Percentiles rank a stretch among this genome's conserved stretches.
phyloP scores from a whole-genome alignment of 2,797 vertebrate genomes.

The Dendrocincla tyrannina region DNA sequence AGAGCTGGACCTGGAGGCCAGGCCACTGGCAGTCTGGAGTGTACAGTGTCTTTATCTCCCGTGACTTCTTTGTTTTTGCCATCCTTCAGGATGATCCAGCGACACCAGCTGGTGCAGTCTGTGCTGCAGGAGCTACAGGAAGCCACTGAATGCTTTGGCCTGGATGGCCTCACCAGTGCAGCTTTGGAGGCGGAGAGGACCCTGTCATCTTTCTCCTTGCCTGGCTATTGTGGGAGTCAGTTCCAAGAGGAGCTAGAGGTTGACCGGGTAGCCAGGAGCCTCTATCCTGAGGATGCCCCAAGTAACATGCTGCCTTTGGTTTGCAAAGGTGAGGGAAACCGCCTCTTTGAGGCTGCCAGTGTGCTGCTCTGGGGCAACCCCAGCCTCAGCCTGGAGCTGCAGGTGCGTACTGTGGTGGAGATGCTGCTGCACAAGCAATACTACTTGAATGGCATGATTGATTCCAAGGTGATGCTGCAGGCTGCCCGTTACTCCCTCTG shows the following conservation, averaged over 20 bases:
- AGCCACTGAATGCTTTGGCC: conserved; percentile 86
- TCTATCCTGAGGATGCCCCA: conserved; percentile 91
- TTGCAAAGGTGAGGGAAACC: conserved; percentile 89
- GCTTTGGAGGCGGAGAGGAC: conserved; percentile 83
- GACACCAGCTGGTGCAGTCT: conserved; percentile 86
- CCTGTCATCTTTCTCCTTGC: conserved; percentile 83
- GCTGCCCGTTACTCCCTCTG: conserved; percentile 92
- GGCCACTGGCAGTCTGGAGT: neutral
- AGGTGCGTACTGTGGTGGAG: conserved; percentile 93
- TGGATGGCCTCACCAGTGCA: conserved; percentile 82
- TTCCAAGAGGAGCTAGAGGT: conserved; percentile 84
- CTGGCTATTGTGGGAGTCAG: conserved; percentile 75
- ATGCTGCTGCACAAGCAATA: conserved; percentile 93
- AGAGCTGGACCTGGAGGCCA: neutral
- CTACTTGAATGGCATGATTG: conserved; percentile 94
- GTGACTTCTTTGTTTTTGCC: neutral
- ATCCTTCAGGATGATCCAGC: conserved; percentile 85
- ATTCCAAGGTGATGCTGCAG: conserved; percentile 97
- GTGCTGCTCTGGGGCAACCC: conserved; percentile 86
- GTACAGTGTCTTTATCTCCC: neutral
- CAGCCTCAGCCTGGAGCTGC: conserved; percentile 88
- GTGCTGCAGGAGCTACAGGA: conserved; percentile 90
- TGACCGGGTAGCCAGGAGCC: conserved; percentile 82
- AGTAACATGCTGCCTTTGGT: conserved; percentile 85
- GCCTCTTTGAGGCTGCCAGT: conserved; percentile 91